Base-by-base conservation (phyloP, 2,797 vertebrate species). In the Nannoperca obscura region DNA sequence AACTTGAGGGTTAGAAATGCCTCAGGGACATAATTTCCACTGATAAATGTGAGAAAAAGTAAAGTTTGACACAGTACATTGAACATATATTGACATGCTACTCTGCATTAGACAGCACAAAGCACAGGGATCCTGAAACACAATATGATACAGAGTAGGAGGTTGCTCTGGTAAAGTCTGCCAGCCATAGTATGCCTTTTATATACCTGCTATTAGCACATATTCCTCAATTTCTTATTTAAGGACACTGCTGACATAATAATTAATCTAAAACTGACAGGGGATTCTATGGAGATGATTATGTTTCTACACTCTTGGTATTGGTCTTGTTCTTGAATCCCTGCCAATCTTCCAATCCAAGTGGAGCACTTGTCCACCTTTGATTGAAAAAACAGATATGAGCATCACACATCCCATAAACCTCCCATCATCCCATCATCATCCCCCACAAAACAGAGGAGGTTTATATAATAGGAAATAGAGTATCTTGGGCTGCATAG, bases 391-490 rank as follows among this genome's bases (percentile, higher is more conserved):
- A 76, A 76, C 4, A 55, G 63, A 71, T 80, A 74, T 65, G 46
- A 79, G 68, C 62, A 64, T 81, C 64, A 70, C 78, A 71, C 72
- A 80, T 83, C 76, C 59, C 60, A 80, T 77, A 74, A 83, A 81
- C 62, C 70, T 69, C 70, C 32, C 64, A 40, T 72, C 76, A 70
- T 73, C 65, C 58, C 59, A 54, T 71, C 64, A 40, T 73, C 76
- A 70, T 73, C 65, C 58, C 59, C 60, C 73, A 78, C 67, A 79
- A 76, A 78, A 85, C 50, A 8, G 47, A 77, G 55, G 76, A 76
- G 78, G 60, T 74, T 91, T 87, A 86, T 84, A 86, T 88, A 90
- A 91, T 66, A 79, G 82, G 74, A 84, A 81, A 62, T 59, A 42
- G 13, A 14, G 40, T 42, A 80, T 90, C 81, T 76, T 67, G 66